Percentiles rank a stretch among this genome's conserved stretches.
Evolutionary conservation across 2,888 invertebrate species (phyloP).

Genomic region (Elmis aenea): DNA sequence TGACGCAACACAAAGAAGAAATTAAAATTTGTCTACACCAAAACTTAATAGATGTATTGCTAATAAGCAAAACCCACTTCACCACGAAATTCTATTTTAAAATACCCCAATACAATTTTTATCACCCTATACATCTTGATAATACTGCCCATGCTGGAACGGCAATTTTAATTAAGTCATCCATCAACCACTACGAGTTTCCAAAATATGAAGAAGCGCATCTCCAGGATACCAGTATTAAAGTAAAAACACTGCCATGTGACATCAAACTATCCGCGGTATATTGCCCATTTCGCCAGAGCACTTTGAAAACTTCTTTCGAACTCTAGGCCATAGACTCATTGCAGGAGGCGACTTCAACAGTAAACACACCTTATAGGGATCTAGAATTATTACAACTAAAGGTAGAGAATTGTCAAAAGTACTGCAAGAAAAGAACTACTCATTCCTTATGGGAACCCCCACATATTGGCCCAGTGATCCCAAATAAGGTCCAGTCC

Average conservation of each 20-base stretch:
- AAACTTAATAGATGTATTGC: slow-evolving; percentile 14
- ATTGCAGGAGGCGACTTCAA: slow-evolving; percentile 25
- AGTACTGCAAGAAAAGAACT: slow-evolving; percentile 1
- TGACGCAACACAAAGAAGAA: slow-evolving; percentile 7
- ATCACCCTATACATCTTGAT: slow-evolving; percentile 12
- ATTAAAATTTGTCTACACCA: slow-evolving; percentile 6
- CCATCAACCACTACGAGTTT: slow-evolving; percentile 11
- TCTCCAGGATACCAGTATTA: slow-evolving; percentile 9
- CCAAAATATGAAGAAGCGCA: slow-evolving; percentile 9
- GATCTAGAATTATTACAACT: slow-evolving; percentile 18
- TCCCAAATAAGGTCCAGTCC: slow-evolving; percentile 22
- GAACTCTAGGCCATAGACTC: slow-evolving; percentile 19
- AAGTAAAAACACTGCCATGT: slow-evolving; percentile 5
- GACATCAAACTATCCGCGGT: slow-evolving; percentile 7
- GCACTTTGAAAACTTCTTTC: slow-evolving; percentile 16
- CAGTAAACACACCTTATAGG: slow-evolving; percentile 22
- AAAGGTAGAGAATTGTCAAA: slow-evolving; percentile 8
- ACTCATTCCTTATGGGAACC: slow-evolving; percentile 12
- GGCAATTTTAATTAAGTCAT: slow-evolving; percentile 17
- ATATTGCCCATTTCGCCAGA: slow-evolving; percentile 27
- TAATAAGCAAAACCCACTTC: slow-evolving; percentile 20
- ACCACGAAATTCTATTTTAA: slow-evolving; percentile 13
- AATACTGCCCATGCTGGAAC: slow-evolving; percentile 16
- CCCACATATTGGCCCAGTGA: slow-evolving; percentile 28
- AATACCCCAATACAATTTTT: slow-evolving; percentile 14